These are phyloP conservation scores for Idaea dimidiata DNA, from an alignment of 2,888 invertebrate genomes.

Conservation along the genomic window DNA sequence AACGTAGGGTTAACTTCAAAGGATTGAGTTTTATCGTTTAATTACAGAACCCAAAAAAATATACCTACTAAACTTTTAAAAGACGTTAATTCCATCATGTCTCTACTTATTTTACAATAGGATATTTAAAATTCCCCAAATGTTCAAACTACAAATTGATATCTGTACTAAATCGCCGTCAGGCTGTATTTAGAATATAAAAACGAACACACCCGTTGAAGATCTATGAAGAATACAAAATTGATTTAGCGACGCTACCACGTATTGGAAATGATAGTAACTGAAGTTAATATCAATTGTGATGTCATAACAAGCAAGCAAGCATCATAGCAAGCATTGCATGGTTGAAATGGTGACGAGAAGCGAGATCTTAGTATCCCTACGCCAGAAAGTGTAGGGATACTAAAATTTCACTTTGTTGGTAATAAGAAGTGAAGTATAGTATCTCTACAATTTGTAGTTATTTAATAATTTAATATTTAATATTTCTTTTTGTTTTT, in stretches of 20 bases:
- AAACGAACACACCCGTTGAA: conserved; percentile 51
- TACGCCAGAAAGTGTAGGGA: too few relatives aligned
- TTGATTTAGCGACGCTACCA: background rate
- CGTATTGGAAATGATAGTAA: background rate
- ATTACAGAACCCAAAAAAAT: background rate
- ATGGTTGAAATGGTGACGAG: too few relatives aligned
- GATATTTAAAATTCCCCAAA: background rate
- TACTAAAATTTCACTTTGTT: too few relatives aligned
- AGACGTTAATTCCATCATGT: background rate
- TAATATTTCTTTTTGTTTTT: too few relatives aligned
- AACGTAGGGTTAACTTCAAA: background rate
- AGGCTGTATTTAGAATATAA: conserved; percentile 58
- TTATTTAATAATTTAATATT: too few relatives aligned
- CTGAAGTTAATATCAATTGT: too few relatives aligned
- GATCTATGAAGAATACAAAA: conserved; percentile 53
- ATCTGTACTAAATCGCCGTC: conserved; percentile 69
- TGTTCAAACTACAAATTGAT: conserved; percentile 70
- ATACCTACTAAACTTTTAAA: background rate
- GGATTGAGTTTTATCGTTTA: background rate
- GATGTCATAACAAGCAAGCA: too few relatives aligned
- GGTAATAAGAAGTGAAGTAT: too few relatives aligned
- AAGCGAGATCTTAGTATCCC: too few relatives aligned
- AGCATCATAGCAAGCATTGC: too few relatives aligned
- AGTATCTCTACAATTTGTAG: too few relatives aligned
- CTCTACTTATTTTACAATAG: background rate